These are phyloP conservation scores for Clistopyga incitator DNA, from an alignment of 2,888 invertebrate species.

Conservation along the genomic window DNA sequence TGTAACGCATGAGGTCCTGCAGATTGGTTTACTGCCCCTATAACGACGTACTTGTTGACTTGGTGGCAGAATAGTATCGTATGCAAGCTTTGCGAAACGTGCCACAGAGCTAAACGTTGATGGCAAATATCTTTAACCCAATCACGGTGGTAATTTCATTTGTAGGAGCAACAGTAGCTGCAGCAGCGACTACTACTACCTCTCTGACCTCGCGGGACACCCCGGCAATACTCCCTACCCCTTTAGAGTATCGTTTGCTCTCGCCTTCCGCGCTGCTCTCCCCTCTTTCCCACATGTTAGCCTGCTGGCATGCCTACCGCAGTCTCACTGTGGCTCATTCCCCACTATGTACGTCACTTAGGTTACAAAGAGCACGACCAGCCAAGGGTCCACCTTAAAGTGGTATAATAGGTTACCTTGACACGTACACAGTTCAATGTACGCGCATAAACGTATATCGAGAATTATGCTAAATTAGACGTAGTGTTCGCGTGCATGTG, in stretches of 20 bases:
- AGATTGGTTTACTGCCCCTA: not conserved
- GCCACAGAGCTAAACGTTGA: slow-evolving; percentile 62
- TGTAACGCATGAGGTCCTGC: not conserved
- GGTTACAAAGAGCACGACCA: slow-evolving; percentile 7
- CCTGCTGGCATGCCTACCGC: not conserved
- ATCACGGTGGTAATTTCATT: slow-evolving; percentile 64
- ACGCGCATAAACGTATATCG: not conserved
- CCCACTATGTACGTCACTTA: not conserved
- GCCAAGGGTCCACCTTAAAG: slow-evolving; percentile 18
- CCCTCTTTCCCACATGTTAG: not conserved
- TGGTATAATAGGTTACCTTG: slow-evolving; percentile 1
- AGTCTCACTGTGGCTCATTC: not conserved
- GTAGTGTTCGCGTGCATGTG: not conserved
- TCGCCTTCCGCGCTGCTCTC: slow-evolving; percentile 39
- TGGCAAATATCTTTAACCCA: slow-evolving; percentile 66
- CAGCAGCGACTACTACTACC: slow-evolving; percentile 1
- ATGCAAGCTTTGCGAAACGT: slow-evolving; percentile 54
- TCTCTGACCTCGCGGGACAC: slow-evolving; percentile 20
- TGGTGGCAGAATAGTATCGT: slow-evolving; percentile 18
- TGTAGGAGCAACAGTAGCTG: slow-evolving; percentile 19
- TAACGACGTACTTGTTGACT: slow-evolving; percentile 12
- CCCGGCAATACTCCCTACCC: slow-evolving; percentile 46
- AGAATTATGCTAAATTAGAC: slow-evolving; percentile 1
- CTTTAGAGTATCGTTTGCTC: slow-evolving; percentile 48
- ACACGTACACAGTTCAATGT: slow-evolving; percentile 2